These are phyloP conservation scores for Rhynchomys soricoides DNA, from an alignment of 2,113 vertebrate species.

Conservation along the genomic window DNA sequence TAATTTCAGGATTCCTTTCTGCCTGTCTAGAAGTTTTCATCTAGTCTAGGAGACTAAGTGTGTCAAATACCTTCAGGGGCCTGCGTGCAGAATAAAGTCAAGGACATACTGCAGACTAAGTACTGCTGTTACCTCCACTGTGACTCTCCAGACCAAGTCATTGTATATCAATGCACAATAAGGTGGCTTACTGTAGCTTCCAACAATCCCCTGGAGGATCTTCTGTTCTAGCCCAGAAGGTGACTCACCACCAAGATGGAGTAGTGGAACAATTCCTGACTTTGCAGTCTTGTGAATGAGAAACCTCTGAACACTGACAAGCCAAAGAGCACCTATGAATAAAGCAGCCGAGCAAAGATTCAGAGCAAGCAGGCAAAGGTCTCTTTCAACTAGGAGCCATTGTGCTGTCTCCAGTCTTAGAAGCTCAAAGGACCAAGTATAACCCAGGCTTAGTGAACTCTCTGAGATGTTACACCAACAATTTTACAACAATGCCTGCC, in stretches of 20 bases:
- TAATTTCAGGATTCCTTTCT: constrained; percentile 30
- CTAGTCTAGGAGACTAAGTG: neutral
- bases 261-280: neutral
- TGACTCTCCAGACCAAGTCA: neutral
- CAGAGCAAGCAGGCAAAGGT: neutral
- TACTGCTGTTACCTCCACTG: neutral
- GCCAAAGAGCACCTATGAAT: neutral
- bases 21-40: neutral
- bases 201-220: neutral
- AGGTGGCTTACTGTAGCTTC: too few relatives aligned
- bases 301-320: neutral
- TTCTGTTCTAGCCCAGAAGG: neutral
- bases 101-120: neutral
- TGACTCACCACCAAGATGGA: neutral
- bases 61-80: neutral
- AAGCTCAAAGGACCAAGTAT: neutral
- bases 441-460: neutral
- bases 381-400: neutral
- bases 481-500: neutral
- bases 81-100: neutral
- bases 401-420: neutral
- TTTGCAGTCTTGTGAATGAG: neutral
- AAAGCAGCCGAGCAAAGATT: neutral
- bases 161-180: neutral
- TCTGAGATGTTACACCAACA: neutral